phyloP scores from a whole-genome alignment of 2,113 vertebrate species.

The Pelvicachromis taeniatus region DNA sequence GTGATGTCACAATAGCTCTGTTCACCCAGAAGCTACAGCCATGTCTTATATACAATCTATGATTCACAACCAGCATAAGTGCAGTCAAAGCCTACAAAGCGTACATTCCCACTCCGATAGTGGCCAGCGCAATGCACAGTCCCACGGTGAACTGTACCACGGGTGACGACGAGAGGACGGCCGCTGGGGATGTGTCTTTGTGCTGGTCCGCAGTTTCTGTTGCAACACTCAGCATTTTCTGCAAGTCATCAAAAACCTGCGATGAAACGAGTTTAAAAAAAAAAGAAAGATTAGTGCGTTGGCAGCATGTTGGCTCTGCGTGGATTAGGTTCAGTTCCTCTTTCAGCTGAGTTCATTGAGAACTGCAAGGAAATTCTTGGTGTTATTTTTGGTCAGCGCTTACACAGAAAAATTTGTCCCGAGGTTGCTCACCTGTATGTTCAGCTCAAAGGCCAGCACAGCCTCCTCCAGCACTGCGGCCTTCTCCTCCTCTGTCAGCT shows the following conservation, averaged over 20 bases:
- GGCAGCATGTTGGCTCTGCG: neutral
- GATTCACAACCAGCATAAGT: neutral
- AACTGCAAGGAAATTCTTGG: neutral
- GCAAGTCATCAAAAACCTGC: conserved; percentile 76
- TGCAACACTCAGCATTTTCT: conserved; percentile 69
- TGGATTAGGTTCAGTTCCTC: conserved; percentile 3
- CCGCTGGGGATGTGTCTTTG: neutral
- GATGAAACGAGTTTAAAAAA: neutral
- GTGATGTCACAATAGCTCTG: neutral
- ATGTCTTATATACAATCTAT: neutral
- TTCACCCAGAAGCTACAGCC: neutral
- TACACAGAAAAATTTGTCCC: neutral
- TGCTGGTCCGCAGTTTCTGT: neutral
- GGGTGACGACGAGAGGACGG: neutral
- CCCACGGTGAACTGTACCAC: conserved; percentile 53
- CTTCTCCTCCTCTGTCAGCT: conserved; percentile 72
- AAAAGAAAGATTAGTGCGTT: neutral
- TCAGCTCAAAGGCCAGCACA: conserved; percentile 77
- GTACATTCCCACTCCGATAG: conserved; percentile 58
- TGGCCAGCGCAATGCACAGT: conserved; percentile 48
- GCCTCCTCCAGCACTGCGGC: conserved; percentile 80
- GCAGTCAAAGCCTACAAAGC: neutral
- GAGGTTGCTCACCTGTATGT: conserved; percentile 72
- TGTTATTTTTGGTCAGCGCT: neutral
- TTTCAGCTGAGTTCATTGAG: neutral